phyloP scores from a whole-genome alignment of 2,888 invertebrate species.

The Pocota personata region DNA sequence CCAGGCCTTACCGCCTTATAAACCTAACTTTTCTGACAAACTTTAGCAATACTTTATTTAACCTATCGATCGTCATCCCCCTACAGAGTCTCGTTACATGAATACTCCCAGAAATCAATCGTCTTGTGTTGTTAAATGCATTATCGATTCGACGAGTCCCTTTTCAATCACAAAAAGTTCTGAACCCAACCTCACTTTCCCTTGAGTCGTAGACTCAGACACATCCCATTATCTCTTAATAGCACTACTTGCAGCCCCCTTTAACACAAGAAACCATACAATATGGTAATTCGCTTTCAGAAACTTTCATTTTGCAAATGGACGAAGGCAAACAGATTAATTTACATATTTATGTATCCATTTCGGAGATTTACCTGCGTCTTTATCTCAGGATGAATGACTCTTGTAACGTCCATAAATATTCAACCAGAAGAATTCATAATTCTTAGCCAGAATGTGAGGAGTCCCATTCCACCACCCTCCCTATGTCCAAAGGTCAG shows the following conservation, averaged over 20 bases:
- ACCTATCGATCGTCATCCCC: background rate
- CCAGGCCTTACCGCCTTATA: too few species aligned
- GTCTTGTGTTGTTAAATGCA: background rate
- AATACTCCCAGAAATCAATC: background rate
- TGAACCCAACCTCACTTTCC: background rate
- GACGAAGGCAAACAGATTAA: conserved; percentile 60
- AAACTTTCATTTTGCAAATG: conserved; percentile 52
- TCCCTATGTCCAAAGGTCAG: conserved; percentile 6
- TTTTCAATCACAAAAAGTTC: background rate
- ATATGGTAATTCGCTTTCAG: conserved; percentile 35
- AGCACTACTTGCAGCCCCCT: background rate
- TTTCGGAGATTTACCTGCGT: conserved; percentile 64
- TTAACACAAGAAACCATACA: conserved; percentile 3
- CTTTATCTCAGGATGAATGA: conserved; percentile 56
- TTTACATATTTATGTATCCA: conserved; percentile 68
- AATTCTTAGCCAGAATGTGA: conserved; percentile 16
- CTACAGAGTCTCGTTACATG: too few species aligned
- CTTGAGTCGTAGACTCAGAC: background rate
- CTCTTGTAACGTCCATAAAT: conserved; percentile 55
- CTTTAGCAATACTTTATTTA: background rate
- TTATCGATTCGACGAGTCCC: background rate
- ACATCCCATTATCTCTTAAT: background rate
- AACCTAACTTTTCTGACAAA: too few species aligned
- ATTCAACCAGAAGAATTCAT: conserved; percentile 66
- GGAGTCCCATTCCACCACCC: background rate